Percentiles rank a stretch among this genome's conserved stretches.
Evolutionary conservation across 2,797 vertebrate genomes (phyloP).

Genomic region (Lepilemur ruficaudatus): DNA sequence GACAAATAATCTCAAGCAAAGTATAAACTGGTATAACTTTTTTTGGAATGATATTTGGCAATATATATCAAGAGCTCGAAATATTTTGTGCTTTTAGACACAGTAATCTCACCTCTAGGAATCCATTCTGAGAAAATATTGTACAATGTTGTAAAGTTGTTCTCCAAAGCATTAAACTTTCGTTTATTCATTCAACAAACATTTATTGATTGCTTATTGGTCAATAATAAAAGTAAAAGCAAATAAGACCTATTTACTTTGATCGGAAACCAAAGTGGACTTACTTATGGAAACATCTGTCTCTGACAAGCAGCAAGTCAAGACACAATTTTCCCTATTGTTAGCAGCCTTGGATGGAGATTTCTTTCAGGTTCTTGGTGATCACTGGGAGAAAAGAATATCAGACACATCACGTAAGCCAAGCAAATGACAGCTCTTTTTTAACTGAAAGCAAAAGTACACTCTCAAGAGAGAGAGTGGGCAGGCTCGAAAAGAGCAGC

Average conservation of each 20-base stretch:
- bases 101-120: neutral
- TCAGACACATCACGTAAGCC: neutral
- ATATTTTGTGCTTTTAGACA: neutral
- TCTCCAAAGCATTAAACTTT: neutral
- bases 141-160: neutral
- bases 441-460: neutral
- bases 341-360: neutral
- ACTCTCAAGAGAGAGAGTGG: neutral
- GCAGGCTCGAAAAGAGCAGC: neutral
- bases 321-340: neutral
- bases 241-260: neutral
- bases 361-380: neutral
- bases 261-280: neutral
- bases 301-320: neutral
- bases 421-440: neutral
- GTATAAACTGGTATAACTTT: neutral
- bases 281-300: neutral
- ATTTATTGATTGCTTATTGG: neutral
- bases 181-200: neutral
- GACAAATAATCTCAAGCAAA: neutral
- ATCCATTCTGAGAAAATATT: neutral
- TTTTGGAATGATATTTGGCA: neutral
- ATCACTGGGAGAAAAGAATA: neutral
- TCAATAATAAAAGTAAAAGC: neutral
- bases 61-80: neutral